phyloP scores from a whole-genome alignment of 1,140 invertebrate species.

The Zaprionus gabonicus region DNA sequence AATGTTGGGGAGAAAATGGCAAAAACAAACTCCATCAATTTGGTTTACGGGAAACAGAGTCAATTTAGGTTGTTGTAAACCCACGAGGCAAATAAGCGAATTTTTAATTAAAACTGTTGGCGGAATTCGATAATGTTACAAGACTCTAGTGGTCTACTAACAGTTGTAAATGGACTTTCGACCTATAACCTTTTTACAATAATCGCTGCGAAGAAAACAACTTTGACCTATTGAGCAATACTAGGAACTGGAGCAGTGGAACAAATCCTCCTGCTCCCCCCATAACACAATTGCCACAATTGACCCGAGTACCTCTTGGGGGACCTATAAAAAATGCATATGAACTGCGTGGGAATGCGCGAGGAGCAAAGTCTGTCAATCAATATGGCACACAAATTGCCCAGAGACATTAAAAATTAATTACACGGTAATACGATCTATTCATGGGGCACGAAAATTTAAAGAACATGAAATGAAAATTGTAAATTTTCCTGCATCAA shows the following conservation, averaged over 20 bases:
- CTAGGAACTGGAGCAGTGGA: not conserved
- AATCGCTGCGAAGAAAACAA: not conserved
- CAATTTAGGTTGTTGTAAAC: not conserved
- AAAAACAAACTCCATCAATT: constrained; percentile 3
- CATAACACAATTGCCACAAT: not conserved
- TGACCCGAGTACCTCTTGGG: constrained; percentile 11
- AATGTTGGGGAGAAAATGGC: not conserved
- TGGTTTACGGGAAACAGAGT: not conserved
- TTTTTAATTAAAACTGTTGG: not conserved
- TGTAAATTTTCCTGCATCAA: not conserved
- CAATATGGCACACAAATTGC: constrained; percentile 21
- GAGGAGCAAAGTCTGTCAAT: constrained; percentile 2
- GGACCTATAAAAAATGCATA: constrained; percentile 34
- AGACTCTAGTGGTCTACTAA: not conserved
- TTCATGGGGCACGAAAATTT: not conserved
- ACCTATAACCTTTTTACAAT: constrained; percentile 10
- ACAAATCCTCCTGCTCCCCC: not conserved
- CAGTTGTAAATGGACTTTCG: not conserved
- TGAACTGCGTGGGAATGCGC: not conserved
- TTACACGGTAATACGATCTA: constrained; percentile 3
- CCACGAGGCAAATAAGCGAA: not conserved
- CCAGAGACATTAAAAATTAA: constrained; percentile 25
- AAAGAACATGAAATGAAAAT: not conserved
- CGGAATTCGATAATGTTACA: not conserved
- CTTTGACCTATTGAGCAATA: constrained; percentile 34